Percentiles rank a stretch among this genome's conserved stretches.
Conservation (phyloP, 1,140 invertebrate genomes). For the Aphelenchoides fujianensis region DNA sequence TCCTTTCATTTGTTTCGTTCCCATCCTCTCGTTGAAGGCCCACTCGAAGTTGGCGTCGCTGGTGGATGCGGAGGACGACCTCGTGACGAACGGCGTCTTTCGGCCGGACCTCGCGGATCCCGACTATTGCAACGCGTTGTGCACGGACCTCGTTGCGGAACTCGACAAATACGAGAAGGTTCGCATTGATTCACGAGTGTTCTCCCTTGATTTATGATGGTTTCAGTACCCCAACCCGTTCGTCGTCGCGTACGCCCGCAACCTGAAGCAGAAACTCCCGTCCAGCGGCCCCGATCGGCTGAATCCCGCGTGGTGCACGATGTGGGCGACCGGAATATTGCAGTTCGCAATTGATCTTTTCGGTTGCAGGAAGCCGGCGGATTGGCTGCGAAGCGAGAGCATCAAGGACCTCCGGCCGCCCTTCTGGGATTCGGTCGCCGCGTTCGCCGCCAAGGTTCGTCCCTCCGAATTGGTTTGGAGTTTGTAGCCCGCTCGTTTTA, state of each 20-base stretch:
- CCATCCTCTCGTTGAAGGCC: conserved; percentile 26
- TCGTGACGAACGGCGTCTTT: conserved; percentile 71
- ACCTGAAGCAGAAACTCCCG: conserved; percentile 21
- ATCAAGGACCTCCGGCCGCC: conserved; percentile 17
- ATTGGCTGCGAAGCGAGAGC: conserved; percentile 19
- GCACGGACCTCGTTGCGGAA: conserved; percentile 75
- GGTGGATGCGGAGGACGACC: conserved; percentile 74
- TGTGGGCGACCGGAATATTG: too few species aligned
- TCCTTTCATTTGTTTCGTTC: too few species aligned
- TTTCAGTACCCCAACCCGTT: conserved; percentile 26
- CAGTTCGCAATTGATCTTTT: too few species aligned
- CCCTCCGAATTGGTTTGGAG: too few species aligned
- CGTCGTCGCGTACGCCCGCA: conserved; percentile 22
- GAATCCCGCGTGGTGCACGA: conserved; percentile 25
- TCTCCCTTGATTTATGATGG: too few species aligned
- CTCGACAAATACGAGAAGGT: conserved; percentile 62
- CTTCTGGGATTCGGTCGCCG: conserved; percentile 13
- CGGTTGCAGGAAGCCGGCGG: conserved; percentile 16
- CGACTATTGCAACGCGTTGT: conserved; percentile 79
- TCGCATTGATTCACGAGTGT: too few species aligned
- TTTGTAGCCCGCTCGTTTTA: too few species aligned
- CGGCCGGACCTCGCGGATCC: conserved; percentile 79
- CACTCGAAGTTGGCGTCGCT: conserved; percentile 65
- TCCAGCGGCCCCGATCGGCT: conserved; percentile 29
- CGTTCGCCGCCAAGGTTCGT: conserved; percentile 19